These are phyloP conservation scores for Rhamphomyia laevipes DNA, from an alignment of 2,888 invertebrate species.

Conservation along the genomic window DNA sequence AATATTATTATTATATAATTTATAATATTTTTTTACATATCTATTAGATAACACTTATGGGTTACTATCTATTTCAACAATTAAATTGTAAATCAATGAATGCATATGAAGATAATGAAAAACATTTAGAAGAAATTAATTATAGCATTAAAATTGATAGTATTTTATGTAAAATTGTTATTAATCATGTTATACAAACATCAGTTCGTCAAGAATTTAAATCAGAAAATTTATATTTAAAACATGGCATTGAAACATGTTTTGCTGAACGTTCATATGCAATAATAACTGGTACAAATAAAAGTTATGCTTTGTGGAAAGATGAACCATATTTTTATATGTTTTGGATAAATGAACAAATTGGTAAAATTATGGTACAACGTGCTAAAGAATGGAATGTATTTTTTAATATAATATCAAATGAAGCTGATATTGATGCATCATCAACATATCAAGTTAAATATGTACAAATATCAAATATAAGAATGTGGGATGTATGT, in stretches of 20 bases:
- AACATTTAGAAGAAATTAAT: constrained; percentile 10
- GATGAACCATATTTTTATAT: constrained; percentile 6
- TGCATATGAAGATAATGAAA: not conserved
- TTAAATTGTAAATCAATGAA: constrained; percentile 8
- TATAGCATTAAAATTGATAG: constrained; percentile 15
- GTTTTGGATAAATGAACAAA: not conserved
- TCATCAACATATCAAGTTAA: not conserved
- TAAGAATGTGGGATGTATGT: not conserved
- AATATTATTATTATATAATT: not conserved
- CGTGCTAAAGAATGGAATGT: not conserved
- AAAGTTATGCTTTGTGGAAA: constrained; percentile 15
- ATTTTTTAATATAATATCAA: not conserved
- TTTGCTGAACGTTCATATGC: constrained; percentile 4
- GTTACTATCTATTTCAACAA: constrained; percentile 11
- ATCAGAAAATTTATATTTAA: constrained; percentile 10
- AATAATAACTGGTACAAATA: constrained; percentile 9
- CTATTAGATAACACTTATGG: constrained; percentile 10
- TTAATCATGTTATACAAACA: constrained; percentile 14
- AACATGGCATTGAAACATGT: not conserved
- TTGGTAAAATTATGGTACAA: not conserved
- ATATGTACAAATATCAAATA: not conserved
- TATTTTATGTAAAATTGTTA: constrained; percentile 11
- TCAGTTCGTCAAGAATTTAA: constrained; percentile 9
- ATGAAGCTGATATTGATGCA: not conserved
- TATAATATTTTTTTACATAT: not conserved